Evolutionary conservation across 37 sponge, comb jelly and placozoan species (phyloP), one percentile per base, ranked within the genome.

Genomic region (Crambe crambe): DNA sequence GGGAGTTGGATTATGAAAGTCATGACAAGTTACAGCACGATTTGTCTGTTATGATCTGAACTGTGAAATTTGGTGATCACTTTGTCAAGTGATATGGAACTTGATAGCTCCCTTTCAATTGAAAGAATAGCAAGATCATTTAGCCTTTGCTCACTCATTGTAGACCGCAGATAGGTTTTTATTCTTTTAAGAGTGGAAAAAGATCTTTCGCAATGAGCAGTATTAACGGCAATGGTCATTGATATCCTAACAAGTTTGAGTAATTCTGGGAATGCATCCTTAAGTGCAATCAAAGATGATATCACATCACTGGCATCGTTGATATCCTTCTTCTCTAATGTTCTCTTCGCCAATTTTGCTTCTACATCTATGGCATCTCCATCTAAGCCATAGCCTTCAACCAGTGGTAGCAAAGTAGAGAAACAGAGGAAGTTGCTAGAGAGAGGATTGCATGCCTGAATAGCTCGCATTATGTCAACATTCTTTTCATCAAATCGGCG

Each of bases 141-240:
- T 40, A 71, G 40, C 5, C 40, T 6, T 17, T 71, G 72, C 39
- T 71, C 43, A 71, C 35, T 42, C 72, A 71, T 71, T 17, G 72
- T 71, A 23, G 72, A 71, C 26, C 72, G 35, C 43, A 71, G 39
- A 40, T 71, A 71, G 5, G 72, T 42, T 40, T 71, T 71, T 6
- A 47, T 47, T 47, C 51, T 47, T 6, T 47, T 12, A 15, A 42
- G 17, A 12, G 32, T 8, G 8, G 29, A 30, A 17, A 30, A 31
- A 20, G 65, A 30, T 31, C 65, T 63, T 63, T 63, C 65, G 15
- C 65, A 63, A 5, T 63, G 5, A 31, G 65, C 65, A 5, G 65
- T 63, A 30, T 17, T 63, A 17, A 63, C 65, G 12, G 10, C 6
- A 12, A 47, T 47, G 12, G 51, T 47, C 51, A 47, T 47, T 18